Percentiles rank a stretch among this genome's conserved stretches.
Conservation (phyloP, 1,140 invertebrate species). For the Sycobia sp. region DNA sequence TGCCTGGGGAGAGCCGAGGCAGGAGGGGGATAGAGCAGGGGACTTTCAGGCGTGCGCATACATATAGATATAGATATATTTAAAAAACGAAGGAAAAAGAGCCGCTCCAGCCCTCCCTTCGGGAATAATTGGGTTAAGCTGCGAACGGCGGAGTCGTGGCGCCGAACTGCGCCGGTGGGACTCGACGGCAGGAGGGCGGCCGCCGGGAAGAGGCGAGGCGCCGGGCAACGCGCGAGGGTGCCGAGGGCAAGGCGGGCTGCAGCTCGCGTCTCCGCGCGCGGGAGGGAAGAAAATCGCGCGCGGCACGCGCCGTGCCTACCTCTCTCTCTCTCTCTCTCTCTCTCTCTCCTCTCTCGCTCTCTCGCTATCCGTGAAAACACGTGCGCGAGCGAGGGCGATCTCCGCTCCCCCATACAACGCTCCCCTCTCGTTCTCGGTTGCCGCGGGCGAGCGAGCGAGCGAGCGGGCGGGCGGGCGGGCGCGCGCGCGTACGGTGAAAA, state of each 20-base stretch:
- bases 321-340: too few relatives aligned
- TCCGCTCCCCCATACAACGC: too few relatives aligned
- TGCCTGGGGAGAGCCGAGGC: too few relatives aligned
- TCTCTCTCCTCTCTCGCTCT: too few relatives aligned
- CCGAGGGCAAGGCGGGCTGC: neutral
- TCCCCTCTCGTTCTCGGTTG: too few relatives aligned
- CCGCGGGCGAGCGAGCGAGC: neutral
- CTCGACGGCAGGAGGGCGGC: neutral
- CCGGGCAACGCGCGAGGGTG: neutral
- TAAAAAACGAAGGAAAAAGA: neutral
- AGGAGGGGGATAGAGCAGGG: neutral
- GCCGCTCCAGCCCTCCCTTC: conserved; percentile 5
- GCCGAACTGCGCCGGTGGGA: conserved; percentile 7
- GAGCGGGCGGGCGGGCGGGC: neutral
- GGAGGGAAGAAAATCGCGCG: neutral
- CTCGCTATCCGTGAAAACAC: too few relatives aligned
- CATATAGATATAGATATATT: too few relatives aligned
- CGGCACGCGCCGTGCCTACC: too few relatives aligned
- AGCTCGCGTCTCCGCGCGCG: neutral
- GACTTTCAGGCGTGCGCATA: too few relatives aligned
- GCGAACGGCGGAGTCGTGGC: conserved; percentile 44
- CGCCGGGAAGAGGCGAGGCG: neutral
- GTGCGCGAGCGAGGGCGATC: too few relatives aligned
- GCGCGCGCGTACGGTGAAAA: conserved; percentile 22
- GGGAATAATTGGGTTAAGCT: conserved; percentile 51